Percentiles rank a stretch among this genome's conserved stretches.
phyloP scores from a whole-genome alignment of 1,140 invertebrate species.

The Lutraria rhynchaena region DNA sequence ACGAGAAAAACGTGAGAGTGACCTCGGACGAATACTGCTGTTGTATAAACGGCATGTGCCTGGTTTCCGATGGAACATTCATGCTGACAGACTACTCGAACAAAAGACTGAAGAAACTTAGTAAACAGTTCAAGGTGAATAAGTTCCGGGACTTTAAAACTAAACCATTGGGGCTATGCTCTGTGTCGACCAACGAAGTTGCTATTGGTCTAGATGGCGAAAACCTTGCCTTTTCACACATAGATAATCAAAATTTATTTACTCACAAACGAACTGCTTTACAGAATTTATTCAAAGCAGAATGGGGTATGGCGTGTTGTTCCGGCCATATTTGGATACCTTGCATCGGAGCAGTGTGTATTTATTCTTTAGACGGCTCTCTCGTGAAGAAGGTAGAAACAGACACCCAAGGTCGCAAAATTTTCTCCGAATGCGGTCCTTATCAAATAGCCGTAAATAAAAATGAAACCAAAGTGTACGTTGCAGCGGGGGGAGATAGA shows the following conservation, averaged over 20 bases:
- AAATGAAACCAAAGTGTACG: neutral
- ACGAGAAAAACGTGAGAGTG: conserved; percentile 3
- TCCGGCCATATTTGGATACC: neutral
- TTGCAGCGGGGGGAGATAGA: neutral
- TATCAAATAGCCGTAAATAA: neutral
- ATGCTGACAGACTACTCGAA: conserved; percentile 8
- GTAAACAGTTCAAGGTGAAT: neutral
- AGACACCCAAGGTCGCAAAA: neutral
- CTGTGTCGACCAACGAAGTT: neutral
- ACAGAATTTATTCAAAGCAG: too few species aligned
- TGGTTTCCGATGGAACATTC: neutral
- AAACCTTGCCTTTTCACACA: neutral
- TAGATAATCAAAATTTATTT: too few species aligned
- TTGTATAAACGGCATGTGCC: conserved; percentile 11
- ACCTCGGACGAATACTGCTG: neutral
- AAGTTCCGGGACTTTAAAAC: neutral
- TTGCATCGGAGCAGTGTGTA: neutral
- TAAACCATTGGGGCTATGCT: neutral
- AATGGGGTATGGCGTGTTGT: neutral
- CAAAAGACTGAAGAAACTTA: neutral
- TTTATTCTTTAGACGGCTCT: neutral
- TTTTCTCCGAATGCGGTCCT: too few species aligned
- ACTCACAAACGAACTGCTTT: too few species aligned
- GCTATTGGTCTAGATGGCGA: neutral
- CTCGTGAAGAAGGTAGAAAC: neutral